A percentile compares a stretch with the other conserved stretches of the same genome.
Evolutionary conservation across 2,888 invertebrate genomes (phyloP).

Genomic region (Eueremaeus valkanovi): DNA sequence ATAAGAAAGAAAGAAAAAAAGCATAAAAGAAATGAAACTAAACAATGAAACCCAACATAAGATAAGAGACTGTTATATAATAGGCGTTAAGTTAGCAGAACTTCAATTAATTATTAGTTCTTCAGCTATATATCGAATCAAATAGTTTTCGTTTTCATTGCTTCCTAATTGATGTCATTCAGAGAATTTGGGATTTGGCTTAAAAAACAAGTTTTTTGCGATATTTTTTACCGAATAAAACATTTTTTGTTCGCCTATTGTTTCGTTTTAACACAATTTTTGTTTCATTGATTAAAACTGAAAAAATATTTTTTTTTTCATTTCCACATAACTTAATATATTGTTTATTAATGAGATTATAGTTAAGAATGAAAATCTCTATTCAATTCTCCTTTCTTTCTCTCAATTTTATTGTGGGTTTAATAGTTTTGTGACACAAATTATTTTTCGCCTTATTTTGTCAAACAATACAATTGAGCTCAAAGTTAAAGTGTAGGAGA

Average conservation of each 20-base stretch:
- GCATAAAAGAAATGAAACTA: not conserved
- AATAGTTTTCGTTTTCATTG: constrained; percentile 22
- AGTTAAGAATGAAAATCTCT: constrained; percentile 28
- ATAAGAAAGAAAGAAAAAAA: not conserved
- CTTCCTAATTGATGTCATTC: constrained; percentile 32
- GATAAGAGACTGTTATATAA: not conserved
- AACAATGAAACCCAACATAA: not conserved
- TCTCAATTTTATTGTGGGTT: not conserved
- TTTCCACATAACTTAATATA: not conserved
- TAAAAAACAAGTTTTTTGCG: constrained; percentile 10
- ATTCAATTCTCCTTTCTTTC: not conserved
- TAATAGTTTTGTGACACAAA: constrained; percentile 29
- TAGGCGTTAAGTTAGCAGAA: constrained; percentile 24
- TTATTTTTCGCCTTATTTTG: constrained; percentile 32
- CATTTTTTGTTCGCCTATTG: constrained; percentile 6
- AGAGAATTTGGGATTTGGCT: not conserved
- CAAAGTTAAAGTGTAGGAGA: constrained; percentile 24
- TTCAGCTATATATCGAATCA: constrained; percentile 1
- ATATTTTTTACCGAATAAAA: not conserved
- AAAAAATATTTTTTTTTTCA: not conserved
- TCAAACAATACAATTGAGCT: constrained; percentile 30
- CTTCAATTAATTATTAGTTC: constrained; percentile 29
- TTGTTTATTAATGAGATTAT: constrained; percentile 36
- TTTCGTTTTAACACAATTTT: constrained; percentile 21
- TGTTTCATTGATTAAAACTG: constrained; percentile 16